These are phyloP conservation scores for Lysandra coridon DNA, from an alignment of 2,888 invertebrate genomes.

Conservation along the genomic window DNA sequence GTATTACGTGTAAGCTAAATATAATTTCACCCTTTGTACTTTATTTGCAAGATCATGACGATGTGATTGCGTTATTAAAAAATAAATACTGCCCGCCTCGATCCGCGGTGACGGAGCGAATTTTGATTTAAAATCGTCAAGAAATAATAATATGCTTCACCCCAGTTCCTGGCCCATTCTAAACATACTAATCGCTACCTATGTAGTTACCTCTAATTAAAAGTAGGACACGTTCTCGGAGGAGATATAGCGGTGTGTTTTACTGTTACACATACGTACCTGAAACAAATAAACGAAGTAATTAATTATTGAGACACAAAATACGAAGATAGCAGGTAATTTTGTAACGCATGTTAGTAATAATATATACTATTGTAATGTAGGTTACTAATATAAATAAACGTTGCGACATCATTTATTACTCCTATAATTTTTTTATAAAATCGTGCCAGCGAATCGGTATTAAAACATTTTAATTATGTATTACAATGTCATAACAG, in stretches of 20 bases:
- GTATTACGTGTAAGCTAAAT: not conserved
- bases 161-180: not conserved
- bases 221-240: not conserved
- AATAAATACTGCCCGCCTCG: constrained; percentile 32
- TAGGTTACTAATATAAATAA: constrained; percentile 1
- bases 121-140: not conserved
- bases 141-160: not conserved
- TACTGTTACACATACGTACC: constrained; percentile 50
- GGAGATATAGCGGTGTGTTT: not conserved
- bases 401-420: not conserved
- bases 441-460: not conserved
- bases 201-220: not conserved
- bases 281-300: constrained; percentile 50
- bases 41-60: constrained; percentile 38
- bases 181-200: not conserved
- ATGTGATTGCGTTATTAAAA: constrained; percentile 36
- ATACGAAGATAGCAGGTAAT: not conserved
- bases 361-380: not conserved
- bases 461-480: not conserved
- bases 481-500: constrained; percentile 11
- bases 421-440: not conserved
- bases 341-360: not conserved
- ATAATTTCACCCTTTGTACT: not conserved
- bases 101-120: constrained; percentile 35
- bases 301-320: not conserved